Conservation (phyloP, 2,797 vertebrate species). For the Sandelia bainsii region DNA sequence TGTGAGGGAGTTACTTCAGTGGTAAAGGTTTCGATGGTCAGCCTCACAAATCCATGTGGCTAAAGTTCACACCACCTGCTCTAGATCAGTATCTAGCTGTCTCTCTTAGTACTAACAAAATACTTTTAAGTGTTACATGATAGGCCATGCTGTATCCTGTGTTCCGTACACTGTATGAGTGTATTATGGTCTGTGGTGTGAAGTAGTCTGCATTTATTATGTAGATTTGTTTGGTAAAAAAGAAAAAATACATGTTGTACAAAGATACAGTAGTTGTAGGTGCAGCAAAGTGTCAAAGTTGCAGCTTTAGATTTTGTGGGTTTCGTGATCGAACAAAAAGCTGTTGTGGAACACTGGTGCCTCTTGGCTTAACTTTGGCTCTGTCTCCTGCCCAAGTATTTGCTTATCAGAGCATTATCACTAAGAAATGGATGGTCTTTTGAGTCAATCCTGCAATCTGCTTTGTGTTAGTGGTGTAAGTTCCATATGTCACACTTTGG, state of each 20-base stretch:
- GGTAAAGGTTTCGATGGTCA: constrained; percentile 43
- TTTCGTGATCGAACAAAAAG: background rate
- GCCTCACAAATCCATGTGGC: constrained; percentile 30
- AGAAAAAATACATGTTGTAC: no score
- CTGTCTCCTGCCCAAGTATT: background rate
- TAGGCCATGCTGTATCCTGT: background rate
- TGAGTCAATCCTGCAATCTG: constrained; percentile 53
- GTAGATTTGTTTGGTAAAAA: no score
- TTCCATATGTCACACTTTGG: constrained; percentile 67
- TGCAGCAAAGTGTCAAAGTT: background rate
- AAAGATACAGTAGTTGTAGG: no score
- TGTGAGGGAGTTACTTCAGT: constrained; percentile 37
- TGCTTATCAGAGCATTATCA: constrained; percentile 47
- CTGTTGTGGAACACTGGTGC: background rate
- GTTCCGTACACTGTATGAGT: background rate
- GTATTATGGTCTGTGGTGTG: background rate
- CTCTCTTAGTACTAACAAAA: constrained; percentile 1
- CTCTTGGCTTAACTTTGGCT: constrained; percentile 18
- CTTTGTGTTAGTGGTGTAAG: constrained; percentile 63
- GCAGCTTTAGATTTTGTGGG: background rate
- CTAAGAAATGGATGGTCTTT: constrained; percentile 22
- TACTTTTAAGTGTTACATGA: background rate
- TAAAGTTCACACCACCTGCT: constrained; percentile 48
- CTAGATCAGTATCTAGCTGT: constrained; percentile 48
- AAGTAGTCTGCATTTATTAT: no score